These are phyloP conservation scores for Bombus consobrinus DNA, from an alignment of 1,140 invertebrate genomes.

Conservation along the genomic window DNA sequence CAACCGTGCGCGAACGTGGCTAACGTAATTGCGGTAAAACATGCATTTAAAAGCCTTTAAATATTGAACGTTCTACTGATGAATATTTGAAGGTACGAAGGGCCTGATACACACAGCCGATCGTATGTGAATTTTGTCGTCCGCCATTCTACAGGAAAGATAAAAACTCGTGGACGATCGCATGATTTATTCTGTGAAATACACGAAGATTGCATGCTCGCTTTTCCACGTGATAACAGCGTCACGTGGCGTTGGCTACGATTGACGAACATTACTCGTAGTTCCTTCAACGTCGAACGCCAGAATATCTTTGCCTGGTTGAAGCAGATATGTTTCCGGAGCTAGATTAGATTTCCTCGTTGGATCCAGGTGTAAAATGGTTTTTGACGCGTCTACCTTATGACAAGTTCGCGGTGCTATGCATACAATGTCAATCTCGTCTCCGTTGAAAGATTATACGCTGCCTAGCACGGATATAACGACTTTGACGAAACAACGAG, in stretches of 20 bases:
- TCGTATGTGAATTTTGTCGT: neutral
- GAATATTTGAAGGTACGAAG: slow-evolving; percentile 19
- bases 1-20: neutral
- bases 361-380: neutral
- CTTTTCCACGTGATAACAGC: neutral
- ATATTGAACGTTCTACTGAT: slow-evolving; percentile 28
- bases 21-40: slow-evolving; percentile 38
- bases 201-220: neutral
- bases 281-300: neutral
- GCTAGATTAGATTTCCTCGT: slow-evolving; percentile 20
- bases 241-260: neutral
- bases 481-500: slow-evolving; percentile 34
- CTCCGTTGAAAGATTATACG: slow-evolving; percentile 25
- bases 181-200: neutral
- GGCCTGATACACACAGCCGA: neutral
- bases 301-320: neutral
- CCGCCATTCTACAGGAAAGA: too few relatives aligned
- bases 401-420: slow-evolving; percentile 40
- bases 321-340: slow-evolving; percentile 2
- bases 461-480: neutral
- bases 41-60: slow-evolving; percentile 38
- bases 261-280: neutral
- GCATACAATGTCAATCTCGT: slow-evolving; percentile 13
- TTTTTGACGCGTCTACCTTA: slow-evolving; percentile 20
- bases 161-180: neutral